These are phyloP conservation scores for Tokudaia muenninki DNA, from an alignment of 2,797 vertebrate species.

Conservation along the genomic window DNA sequence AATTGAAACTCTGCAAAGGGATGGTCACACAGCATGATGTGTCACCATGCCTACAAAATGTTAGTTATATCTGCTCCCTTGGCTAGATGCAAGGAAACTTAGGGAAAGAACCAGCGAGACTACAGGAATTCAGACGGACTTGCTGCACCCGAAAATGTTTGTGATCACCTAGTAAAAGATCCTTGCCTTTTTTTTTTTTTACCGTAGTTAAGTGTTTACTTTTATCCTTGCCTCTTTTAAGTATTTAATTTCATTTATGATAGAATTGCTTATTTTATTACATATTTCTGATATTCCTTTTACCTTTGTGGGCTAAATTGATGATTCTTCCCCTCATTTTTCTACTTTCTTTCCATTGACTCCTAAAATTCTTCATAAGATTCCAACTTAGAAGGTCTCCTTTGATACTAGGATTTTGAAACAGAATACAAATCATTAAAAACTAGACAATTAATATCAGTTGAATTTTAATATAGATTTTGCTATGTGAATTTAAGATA, in stretches of 20 bases:
- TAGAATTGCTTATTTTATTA: neutral
- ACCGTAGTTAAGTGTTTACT: neutral
- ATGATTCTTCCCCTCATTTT: neutral
- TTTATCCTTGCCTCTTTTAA: neutral
- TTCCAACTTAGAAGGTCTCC: slow-evolving; percentile 62
- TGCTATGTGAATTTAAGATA: neutral
- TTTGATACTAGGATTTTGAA: slow-evolving; percentile 30
- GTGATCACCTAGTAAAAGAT: neutral
- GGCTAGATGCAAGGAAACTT: neutral
- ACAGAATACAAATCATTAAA: slow-evolving; percentile 42
- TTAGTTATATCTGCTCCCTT: neutral
- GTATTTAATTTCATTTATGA: neutral
- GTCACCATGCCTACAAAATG: neutral
- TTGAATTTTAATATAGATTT: slow-evolving; percentile 19
- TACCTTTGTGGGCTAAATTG: neutral
- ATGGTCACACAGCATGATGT: neutral
- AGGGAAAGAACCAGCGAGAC: neutral
- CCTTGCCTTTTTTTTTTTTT: neutral
- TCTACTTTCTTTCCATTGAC: neutral
- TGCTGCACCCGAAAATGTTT: neutral
- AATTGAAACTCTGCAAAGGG: neutral
- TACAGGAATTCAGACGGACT: neutral
- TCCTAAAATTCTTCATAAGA: neutral
- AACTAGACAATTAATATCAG: neutral
- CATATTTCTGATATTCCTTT: neutral